Evolutionary conservation across 1,140 invertebrate genomes (phyloP).

Genomic region (Caenorhabditis latens): DNA sequence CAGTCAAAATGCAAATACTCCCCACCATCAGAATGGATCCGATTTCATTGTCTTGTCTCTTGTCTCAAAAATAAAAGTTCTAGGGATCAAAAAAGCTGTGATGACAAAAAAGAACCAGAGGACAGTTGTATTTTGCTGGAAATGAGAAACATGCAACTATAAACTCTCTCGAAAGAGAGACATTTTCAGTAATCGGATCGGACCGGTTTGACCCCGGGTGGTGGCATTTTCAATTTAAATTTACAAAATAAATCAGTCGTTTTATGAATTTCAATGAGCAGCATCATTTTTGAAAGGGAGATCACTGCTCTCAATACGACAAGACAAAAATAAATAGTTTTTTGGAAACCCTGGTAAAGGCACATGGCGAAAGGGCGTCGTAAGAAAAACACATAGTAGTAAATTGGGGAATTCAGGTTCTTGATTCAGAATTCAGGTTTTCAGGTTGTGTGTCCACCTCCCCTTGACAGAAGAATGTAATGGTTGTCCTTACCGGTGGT

Average conservation of each 20-base stretch:
- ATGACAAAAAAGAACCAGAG: background rate
- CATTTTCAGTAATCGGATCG: constrained; percentile 54
- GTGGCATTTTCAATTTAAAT: background rate
- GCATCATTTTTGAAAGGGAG: background rate
- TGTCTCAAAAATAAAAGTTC: background rate
- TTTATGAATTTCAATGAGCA: background rate
- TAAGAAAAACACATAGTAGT: background rate
- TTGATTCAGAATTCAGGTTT: constrained; percentile 22
- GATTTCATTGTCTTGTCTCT: background rate
- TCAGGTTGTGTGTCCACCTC: background rate
- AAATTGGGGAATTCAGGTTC: constrained; percentile 6
- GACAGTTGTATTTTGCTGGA: background rate
- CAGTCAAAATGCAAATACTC: background rate
- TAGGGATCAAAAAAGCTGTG: background rate
- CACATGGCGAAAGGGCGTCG: too few species aligned
- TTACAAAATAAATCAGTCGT: background rate
- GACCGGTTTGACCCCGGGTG: constrained; percentile 34
- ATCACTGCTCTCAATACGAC: background rate
- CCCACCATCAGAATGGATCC: background rate
- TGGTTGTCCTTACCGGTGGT: background rate
- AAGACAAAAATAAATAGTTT: background rate
- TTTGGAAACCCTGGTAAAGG: background rate
- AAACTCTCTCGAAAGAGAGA: background rate
- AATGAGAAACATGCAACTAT: background rate
- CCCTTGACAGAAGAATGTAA: background rate